A percentile compares a stretch with the other conserved stretches of the same genome.
These are phyloP conservation scores for Cordilura impudica DNA, from an alignment of 2,888 invertebrate species.

Conservation along the genomic window DNA sequence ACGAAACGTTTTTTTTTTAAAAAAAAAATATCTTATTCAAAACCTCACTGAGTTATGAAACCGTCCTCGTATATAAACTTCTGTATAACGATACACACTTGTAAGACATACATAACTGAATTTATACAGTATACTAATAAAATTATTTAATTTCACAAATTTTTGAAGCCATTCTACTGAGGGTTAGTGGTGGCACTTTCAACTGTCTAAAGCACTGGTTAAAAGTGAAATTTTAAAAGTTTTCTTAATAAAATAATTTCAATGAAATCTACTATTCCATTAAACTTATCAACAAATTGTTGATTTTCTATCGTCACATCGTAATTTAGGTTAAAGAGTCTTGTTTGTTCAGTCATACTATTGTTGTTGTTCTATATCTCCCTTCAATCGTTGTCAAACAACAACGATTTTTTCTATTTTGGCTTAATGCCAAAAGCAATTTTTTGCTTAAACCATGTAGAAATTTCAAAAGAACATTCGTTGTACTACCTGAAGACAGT, in stretches of 20 bases:
- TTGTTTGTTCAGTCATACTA: conserved; percentile 16
- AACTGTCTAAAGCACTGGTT: too few relatives aligned
- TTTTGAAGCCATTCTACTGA: too few relatives aligned
- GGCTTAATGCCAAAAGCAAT: conserved; percentile 56
- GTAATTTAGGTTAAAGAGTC: conserved; percentile 56
- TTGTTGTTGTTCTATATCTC: conserved; percentile 32
- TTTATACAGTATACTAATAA: too few relatives aligned
- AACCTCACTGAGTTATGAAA: too few relatives aligned
- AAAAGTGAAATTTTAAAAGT: too few relatives aligned
- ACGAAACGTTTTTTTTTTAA: too few relatives aligned
- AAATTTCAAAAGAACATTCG: conserved; percentile 45
- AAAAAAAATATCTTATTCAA: too few relatives aligned
- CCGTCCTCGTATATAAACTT: too few relatives aligned
- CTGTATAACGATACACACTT: too few relatives aligned
- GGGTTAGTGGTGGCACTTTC: neutral
- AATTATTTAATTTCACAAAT: too few relatives aligned
- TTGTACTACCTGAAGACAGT: conserved; percentile 12
- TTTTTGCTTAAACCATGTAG: conserved; percentile 52
- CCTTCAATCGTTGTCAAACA: conserved; percentile 51
- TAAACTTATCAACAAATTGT: neutral
- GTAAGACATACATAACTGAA: too few relatives aligned
- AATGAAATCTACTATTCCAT: conserved; percentile 1
- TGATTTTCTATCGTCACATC: neutral
- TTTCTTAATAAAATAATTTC: neutral
- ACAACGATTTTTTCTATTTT: conserved; percentile 33